phyloP scores from a whole-genome alignment of 2,888 invertebrate species.

The Pseudococcus longispinus region DNA sequence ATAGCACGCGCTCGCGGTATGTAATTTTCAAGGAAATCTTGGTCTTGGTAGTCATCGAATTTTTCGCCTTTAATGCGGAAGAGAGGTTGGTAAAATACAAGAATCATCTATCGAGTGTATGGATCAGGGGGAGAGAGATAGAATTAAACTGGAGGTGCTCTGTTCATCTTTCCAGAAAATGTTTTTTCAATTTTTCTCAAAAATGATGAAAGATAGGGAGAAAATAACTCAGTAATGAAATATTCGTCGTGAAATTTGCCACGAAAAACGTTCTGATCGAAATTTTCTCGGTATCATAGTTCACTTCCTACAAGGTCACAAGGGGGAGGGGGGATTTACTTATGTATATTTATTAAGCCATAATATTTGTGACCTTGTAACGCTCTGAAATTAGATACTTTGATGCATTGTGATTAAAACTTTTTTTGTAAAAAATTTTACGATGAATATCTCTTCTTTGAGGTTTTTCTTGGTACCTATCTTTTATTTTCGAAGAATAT shows the following conservation, averaged over 20 bases:
- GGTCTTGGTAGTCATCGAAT: neutral
- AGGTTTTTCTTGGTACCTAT: no score
- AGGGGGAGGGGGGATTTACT: no score
- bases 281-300: no score
- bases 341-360: no score
- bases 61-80: neutral
- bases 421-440: no score
- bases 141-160: neutral
- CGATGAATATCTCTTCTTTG: no score
- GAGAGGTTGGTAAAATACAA: neutral
- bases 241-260: neutral
- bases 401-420: no score
- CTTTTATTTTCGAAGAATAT: no score
- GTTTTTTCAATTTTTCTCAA: neutral
- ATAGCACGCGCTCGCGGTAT: neutral
- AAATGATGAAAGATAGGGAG: neutral
- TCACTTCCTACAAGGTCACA: no score
- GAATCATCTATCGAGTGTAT: neutral
- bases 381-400: no score
- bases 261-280: no score
- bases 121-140: neutral
- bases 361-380: no score
- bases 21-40: conserved; percentile 25
- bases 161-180: neutral
- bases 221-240: neutral